These are phyloP conservation scores for Anniella stebbinsi DNA, from an alignment of 2,797 vertebrate genomes.

Conservation along the genomic window DNA sequence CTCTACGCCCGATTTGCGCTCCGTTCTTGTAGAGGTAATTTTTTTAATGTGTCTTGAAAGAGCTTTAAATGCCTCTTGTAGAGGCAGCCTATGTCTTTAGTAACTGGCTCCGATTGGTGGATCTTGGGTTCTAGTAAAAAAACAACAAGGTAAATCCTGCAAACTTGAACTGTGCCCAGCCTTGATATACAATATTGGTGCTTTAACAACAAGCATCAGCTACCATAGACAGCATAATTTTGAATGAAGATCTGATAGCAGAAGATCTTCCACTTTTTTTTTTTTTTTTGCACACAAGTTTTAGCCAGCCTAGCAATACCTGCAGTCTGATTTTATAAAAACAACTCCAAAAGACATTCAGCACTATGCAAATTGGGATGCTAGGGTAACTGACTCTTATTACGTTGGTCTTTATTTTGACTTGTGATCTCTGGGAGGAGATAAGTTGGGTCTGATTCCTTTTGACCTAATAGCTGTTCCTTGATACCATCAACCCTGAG, in stretches of 20 bases:
- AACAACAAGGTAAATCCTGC: too few species aligned
- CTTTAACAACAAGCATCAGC: not conserved
- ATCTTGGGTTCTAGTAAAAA: too few species aligned
- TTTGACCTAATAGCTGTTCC: not conserved
- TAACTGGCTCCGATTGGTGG: too few species aligned
- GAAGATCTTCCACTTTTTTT: not conserved
- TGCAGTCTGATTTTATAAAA: not conserved
- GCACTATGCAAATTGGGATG: not conserved
- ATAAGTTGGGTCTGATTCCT: conserved; percentile 19
- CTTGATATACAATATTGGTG: not conserved
- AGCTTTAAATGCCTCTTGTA: too few species aligned
- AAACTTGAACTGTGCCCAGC: too few species aligned
- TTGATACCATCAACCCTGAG: not conserved
- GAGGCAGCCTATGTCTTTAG: too few species aligned
- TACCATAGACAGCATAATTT: not conserved
- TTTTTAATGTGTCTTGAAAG: too few species aligned
- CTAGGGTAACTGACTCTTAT: not conserved
- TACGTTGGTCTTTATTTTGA: not conserved
- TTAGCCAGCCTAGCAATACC: not conserved
- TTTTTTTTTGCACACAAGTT: too few species aligned
- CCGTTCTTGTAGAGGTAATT: too few species aligned
- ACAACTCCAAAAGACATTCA: not conserved
- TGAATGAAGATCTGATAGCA: not conserved
- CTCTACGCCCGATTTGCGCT: too few species aligned
- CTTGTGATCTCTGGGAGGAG: conserved; percentile 3